Evolutionary conservation across 2,797 vertebrate species (phyloP).

Genomic region (Pipistrellus kuhlii): DNA sequence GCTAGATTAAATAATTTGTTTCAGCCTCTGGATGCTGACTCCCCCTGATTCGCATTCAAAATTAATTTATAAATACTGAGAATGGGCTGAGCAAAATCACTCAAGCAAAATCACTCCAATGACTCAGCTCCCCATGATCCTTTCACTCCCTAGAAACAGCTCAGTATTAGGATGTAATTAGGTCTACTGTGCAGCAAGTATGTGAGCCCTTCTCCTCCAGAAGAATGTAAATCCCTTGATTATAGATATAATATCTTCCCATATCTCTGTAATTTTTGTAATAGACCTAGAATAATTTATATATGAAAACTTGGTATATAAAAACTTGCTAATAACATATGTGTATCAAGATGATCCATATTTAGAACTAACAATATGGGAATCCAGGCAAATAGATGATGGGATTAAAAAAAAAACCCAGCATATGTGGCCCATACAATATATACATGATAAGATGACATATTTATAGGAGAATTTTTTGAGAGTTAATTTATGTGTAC

Average conservation of each 20-base stretch:
- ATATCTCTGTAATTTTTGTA: background rate
- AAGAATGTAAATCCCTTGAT: background rate
- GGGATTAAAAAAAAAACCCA: background rate
- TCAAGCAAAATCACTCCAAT: background rate
- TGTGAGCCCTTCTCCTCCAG: background rate
- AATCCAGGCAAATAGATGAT: constrained; percentile 16
- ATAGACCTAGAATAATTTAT: constrained; percentile 34
- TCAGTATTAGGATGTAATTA: background rate
- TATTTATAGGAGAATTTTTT: constrained; percentile 56
- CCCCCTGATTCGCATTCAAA: background rate
- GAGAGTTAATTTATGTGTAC: constrained; percentile 78
- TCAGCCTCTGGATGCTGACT: background rate
- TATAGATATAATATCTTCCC: background rate
- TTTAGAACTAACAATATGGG: constrained; percentile 31
- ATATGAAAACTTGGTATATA: background rate
- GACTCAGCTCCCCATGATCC: background rate
- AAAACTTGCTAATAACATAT: constrained; percentile 10
- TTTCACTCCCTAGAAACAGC: background rate
- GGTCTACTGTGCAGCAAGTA: background rate
- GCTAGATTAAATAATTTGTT: background rate
- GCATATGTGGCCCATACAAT: constrained; percentile 28
- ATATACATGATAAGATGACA: background rate
- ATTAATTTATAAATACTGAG: background rate
- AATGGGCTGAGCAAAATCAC: background rate
- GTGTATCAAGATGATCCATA: constrained; percentile 1